Evolutionary conservation across 2,797 vertebrate genomes (phyloP), one percentile per base, ranked within the genome.

Genomic region (Halcyon badia): DNA sequence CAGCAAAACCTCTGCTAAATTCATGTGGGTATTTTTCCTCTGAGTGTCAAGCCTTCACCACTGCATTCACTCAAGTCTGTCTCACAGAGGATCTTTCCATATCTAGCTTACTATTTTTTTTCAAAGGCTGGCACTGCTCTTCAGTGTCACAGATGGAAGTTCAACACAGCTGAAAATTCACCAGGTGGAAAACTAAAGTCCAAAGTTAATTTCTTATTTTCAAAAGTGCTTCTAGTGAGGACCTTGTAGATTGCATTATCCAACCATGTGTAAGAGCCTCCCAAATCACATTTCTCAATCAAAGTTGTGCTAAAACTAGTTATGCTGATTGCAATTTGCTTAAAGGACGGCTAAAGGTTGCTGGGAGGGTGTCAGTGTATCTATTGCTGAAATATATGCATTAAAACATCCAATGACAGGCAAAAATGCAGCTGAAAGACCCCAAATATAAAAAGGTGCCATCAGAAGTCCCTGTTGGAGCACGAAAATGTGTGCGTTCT

Each of bases 311-410:
- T 96, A 70, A 76, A 92, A 66, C 62, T 56, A 84, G 66, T 83
- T 92, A 76, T 58, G 70, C 77, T 90, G 66, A 81, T 76, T 90
- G 72, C 70, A 89, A 28, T 85, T 91, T 91, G 24, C 61, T 78
- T 93, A 28, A 86, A 96, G 78, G 83, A 90, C 2, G 0, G 39
- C 84, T 90, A 80, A 81, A 96, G 64, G 76, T 89, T 95, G 48
- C 39, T 95, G 78, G 75, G 42, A 95, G 39, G 19, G 77, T 70
- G 66, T 60, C 70, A 87, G 31, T 1, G 0, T 31, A 30, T 19
- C 58, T 92, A 5, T 66, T 92, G 56, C 46, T 84, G n/a, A 31
- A 92, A 87, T 42, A 69, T 9, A 69, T 54, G 13, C 49, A 19
- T 52, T 83, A 58, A 62, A 91, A 51, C 8, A 73, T 14, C 5